Percentiles rank a stretch among this genome's conserved stretches.
Conservation (phyloP, 2,888 invertebrate genomes). For the Hermaeophaga mercurialis region DNA sequence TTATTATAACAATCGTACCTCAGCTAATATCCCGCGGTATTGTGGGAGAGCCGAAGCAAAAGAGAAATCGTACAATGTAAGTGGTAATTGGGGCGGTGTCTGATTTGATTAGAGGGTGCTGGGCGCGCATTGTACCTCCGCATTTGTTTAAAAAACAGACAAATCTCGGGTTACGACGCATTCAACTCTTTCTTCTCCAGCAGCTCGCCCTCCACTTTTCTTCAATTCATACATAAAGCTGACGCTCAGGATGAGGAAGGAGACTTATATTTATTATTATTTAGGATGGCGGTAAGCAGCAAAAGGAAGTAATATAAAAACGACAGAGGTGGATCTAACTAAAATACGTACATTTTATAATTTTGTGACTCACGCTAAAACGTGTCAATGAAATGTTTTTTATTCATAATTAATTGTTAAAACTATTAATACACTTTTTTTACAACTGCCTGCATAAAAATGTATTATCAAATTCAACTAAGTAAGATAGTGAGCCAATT, state of each 20-base stretch:
- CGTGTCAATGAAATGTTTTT: too few species aligned
- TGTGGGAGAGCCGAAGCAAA: constrained; percentile 19
- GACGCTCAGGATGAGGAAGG: constrained; percentile 8
- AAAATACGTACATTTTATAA: too few species aligned
- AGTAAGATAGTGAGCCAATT: too few species aligned
- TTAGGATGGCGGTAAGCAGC: constrained; percentile 16
- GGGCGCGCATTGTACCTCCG: constrained; percentile 37
- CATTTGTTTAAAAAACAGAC: constrained; percentile 43
- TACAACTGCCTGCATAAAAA: too few species aligned
- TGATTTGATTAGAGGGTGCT: constrained; percentile 42
- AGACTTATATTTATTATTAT: constrained; percentile 4
- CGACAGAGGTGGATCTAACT: too few species aligned
- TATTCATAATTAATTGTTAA: too few species aligned
- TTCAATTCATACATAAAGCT: constrained; percentile 14
- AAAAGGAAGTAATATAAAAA: too few species aligned
- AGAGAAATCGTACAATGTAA: constrained; percentile 29
- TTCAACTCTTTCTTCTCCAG: constrained; percentile 26
- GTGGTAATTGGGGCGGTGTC: constrained; percentile 41
- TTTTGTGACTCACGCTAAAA: too few species aligned
- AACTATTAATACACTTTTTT: too few species aligned
- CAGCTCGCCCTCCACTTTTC: constrained; percentile 15
- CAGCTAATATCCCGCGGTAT: constrained; percentile 23
- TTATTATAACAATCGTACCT: constrained; percentile 9
- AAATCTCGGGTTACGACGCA: constrained; percentile 37
- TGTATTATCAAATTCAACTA: too few species aligned